A percentile compares a stretch with the other conserved stretches of the same genome.
These are phyloP conservation scores for Drosophila sulfurigaster DNA, from an alignment of 1,140 invertebrate genomes.

Conservation along the genomic window DNA sequence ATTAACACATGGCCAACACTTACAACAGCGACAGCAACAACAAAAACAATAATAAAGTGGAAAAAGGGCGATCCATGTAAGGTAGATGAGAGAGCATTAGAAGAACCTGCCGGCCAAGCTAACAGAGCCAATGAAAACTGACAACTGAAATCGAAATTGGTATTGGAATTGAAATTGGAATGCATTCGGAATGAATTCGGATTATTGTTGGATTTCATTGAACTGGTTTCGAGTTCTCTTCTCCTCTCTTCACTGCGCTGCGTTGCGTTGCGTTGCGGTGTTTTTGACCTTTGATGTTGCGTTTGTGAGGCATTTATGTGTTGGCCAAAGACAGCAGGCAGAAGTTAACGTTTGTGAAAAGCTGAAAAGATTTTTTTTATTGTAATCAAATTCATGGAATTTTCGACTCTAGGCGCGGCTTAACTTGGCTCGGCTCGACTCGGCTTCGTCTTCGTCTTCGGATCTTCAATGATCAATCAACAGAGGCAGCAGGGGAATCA, in stretches of 20 bases:
- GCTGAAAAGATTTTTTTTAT: slow-evolving; percentile 63
- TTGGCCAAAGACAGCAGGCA: slow-evolving; percentile 15
- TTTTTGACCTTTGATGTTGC: slow-evolving; percentile 56
- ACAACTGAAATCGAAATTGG: slow-evolving; percentile 41
- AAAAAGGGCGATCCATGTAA: slow-evolving; percentile 30
- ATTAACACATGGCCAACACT: slow-evolving; percentile 42
- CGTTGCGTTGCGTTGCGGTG: slow-evolving; percentile 31
- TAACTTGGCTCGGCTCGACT: no score
- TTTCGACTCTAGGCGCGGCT: slow-evolving; percentile 74
- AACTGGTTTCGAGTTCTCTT: slow-evolving; percentile 40
- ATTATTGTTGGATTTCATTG: slow-evolving; percentile 45
- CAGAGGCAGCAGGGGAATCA: slow-evolving; percentile 52
- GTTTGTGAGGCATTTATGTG: slow-evolving; percentile 7
- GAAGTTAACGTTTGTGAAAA: slow-evolving; percentile 62
- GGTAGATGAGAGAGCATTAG: slow-evolving; percentile 28
- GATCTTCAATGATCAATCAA: slow-evolving; percentile 74
- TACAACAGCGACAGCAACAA: neutral
- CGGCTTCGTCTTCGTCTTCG: neutral
- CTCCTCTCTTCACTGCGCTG: neutral
- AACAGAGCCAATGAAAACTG: slow-evolving; percentile 15
- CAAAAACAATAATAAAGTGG: slow-evolving; percentile 4
- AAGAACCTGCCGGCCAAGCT: slow-evolving; percentile 35
- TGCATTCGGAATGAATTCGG: slow-evolving; percentile 58
- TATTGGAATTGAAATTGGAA: slow-evolving; percentile 23
- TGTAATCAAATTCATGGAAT: slow-evolving; percentile 77